Base-by-base conservation (phyloP, 2,113 vertebrate species). In the Petromus typicus region DNA sequence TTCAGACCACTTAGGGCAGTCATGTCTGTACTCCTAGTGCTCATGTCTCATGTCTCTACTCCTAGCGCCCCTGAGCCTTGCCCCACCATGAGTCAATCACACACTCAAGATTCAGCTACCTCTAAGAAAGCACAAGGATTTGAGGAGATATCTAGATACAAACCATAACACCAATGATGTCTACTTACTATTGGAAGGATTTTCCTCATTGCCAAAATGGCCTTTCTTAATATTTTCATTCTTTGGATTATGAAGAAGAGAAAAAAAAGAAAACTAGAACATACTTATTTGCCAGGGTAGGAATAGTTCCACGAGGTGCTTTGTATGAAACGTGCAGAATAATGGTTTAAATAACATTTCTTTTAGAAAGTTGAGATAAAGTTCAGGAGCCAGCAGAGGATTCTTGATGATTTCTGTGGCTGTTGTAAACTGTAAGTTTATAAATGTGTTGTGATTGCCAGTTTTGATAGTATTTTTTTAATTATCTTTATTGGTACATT, bases 261-360 rank as follows among this genome's bases (percentile, higher is more conserved):
- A 40, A 56, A 45, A 88, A 45, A 88, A 59, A 54, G 27, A 82
- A 79, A 79, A 20, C 1, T 75, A 85, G 27, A 45, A 12, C 7
- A 56, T 23, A 91, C 76, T 89, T 91, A 75, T 30, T 56, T 93
- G 51, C 43, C 66, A 90, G 59, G 32, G 37, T 86, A 8, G 45
- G 40, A 43, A 75, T 18, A 92, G 69, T 69, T 61, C 54, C 25
- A 54, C 67, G 57, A 64, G 57, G 45, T 32, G 66, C 25, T 95
- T 87, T 16, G 61, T 61, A 54, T 51, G 82, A 92, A 95, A 94
- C n/a, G 71, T 93, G 59, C 56, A 85, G 78, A 92, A 91, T 81
- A 91, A 40, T 30, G 78, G 81, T 96, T 93, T 67, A 61, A 48
- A 7, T 64, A 48, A 32, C 67, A 40, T 4, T 86, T 17, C 40